Conservation (phyloP, 2,113 vertebrate species). For the Perca flavescens region DNA sequence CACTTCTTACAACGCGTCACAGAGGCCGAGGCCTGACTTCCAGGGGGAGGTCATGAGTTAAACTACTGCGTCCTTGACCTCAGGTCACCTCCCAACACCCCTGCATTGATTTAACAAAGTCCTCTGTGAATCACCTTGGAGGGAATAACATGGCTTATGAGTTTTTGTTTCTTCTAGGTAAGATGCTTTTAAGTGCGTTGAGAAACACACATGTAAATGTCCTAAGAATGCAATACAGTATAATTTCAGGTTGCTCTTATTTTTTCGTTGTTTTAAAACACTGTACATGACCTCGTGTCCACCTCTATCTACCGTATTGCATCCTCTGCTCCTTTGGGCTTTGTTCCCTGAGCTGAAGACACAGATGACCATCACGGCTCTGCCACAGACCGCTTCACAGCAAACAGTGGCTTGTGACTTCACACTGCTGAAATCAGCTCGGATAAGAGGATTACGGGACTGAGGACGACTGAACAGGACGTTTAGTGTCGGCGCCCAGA, state of each 20-base stretch:
- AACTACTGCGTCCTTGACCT: conserved; percentile 57
- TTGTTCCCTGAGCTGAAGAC: conserved; percentile 36
- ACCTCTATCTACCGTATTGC: neutral
- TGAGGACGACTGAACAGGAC: conserved; percentile 64
- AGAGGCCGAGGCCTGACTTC: conserved; percentile 19
- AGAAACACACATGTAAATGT: neutral
- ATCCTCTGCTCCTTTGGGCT: conserved; percentile 1
- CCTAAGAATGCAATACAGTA: neutral
- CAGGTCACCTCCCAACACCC: conserved; percentile 4
- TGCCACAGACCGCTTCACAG: conserved; percentile 36
- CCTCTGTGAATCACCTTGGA: conserved; percentile 20
- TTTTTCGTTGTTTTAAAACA: conserved; percentile 23
- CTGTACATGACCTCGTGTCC: neutral
- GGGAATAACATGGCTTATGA: conserved; percentile 37
- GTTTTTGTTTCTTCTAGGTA: conserved; percentile 28
- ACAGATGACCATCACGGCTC: conserved; percentile 27
- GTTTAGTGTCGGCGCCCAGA: conserved; percentile 64
- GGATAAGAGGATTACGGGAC: conserved; percentile 75
- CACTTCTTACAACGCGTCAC: neutral
- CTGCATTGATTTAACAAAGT: conserved; percentile 50
- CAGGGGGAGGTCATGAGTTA: conserved; percentile 36
- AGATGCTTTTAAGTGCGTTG: conserved; percentile 33
- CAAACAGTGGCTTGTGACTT: conserved; percentile 53
- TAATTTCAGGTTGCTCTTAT: conserved; percentile 18
- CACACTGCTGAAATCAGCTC: conserved; percentile 60